Base-by-base conservation (phyloP, 2,113 vertebrate genomes). In the Laterallus jamaicensis region DNA sequence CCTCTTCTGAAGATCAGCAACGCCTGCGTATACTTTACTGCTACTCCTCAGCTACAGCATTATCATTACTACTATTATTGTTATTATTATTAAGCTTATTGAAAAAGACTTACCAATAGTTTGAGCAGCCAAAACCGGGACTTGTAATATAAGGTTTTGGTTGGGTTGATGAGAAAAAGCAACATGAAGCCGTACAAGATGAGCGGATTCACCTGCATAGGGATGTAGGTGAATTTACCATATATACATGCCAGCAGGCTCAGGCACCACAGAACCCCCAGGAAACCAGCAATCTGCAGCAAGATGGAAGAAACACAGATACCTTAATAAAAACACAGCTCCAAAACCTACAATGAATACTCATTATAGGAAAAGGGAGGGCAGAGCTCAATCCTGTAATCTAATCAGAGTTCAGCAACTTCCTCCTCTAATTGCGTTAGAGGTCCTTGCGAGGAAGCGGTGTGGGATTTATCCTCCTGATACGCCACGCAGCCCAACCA, bases 91-190 rank as follows among this genome's bases (percentile, higher is more conserved):
- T 47, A 47, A 47, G 44, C 17, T 18, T 47, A 47, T 47, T 47
- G 44, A 47, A 47, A 47, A 18, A 73, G 47, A 98, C 99, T 98
- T 97, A 99, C 99, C 99, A 99, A 97, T 84, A 99, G 96, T 97
- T 99, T 99, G 86, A 99, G 98, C 88, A 99, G 99, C 99, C 99
- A 99, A 98, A 99, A 99, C 11, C 99, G 99, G n/a, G 99, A 99
- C 97, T 99, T 99, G 98, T 99, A 99, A 97, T 99, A 99, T 39
- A 99, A 98, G 80, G 99, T 99, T 98, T 99, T 99, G 91, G 99
- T 99, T 54, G 99, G 99, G 97, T 99, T 99, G 98, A 99, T 98
- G 97, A 99, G 99, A 96, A 99, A 99, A 93, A 99, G 98, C 96
- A 99, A 86, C 99, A 99, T 99, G 98, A 99, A 99, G 96, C 99